Base-by-base conservation (phyloP, 2,888 invertebrate genomes). In the Cephus spinipes region DNA sequence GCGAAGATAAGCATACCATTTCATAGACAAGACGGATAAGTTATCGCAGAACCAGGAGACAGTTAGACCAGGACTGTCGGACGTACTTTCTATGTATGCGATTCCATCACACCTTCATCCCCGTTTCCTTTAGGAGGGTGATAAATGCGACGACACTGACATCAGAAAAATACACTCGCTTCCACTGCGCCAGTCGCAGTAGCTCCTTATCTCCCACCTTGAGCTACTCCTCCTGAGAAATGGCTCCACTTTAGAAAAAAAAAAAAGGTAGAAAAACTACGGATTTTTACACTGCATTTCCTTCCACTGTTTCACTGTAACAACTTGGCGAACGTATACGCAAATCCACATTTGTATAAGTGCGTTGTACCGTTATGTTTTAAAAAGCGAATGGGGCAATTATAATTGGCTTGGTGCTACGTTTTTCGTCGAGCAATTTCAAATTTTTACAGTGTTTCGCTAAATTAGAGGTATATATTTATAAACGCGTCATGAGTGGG, bases 121-220 rank as follows among this genome's bases (percentile, higher is more conserved):
- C 55, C 71, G 76, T 81, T 81, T 77, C 79, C 74, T 73, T 12
- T 71, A 34, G n/a, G 40, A 69, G 76, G 75, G 78, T 83, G 83
- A 82, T 83, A 82, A 83, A 83, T 83, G 79, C 77, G 80, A 69
- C 55, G 75, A 35, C 78, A 80, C 79, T 81, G 80, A 80, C 79
- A 82, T 81, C 78, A 79, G 80, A 82, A 79, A 82, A 82, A 80
- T 82, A 82, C 75, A 83, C 82, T 79, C 80, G 68, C 79, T 78
- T 79, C 79, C 36, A 73, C 68, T 40, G 75, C 71, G 78, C 78
- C 79, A 77, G 76, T 79, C 75, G 68, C 68, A 33, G 76, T 55
- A 79, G 73, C 78, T 69, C 40, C 81, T 81, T 83, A 82, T 83
- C 81, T 79, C 77, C 12, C 69, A 77, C 55, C 78, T 82, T 36